Conservation (phyloP, 1,140 invertebrate genomes). For the Aphelinus certus region DNA sequence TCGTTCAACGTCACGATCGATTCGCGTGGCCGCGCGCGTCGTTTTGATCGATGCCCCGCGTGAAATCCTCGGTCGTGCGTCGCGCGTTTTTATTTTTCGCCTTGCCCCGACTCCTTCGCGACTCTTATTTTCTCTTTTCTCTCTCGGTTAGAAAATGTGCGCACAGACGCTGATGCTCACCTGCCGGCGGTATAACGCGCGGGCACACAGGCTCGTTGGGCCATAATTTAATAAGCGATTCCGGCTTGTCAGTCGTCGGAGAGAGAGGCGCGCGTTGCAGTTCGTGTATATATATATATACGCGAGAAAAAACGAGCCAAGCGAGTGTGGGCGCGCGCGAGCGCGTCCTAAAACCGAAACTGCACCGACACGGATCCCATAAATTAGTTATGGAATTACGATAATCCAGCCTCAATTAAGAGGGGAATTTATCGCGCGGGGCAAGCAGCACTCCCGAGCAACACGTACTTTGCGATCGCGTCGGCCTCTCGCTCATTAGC, state of each 20-base stretch:
- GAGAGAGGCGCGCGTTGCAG: background rate
- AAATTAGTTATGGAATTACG: constrained; percentile 61
- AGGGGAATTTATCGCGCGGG: constrained; percentile 59
- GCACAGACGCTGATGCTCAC: constrained; percentile 43
- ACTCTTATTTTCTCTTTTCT: background rate
- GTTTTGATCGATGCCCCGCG: constrained; percentile 14
- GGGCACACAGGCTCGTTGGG: constrained; percentile 46
- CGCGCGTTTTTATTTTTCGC: too few relatives aligned
- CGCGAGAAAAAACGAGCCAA: constrained; percentile 34
- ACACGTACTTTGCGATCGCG: too few relatives aligned
- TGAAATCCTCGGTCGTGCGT: constrained; percentile 20
- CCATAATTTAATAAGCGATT: constrained; percentile 60
- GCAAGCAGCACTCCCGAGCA: constrained; percentile 47
- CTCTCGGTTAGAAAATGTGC: constrained; percentile 9
- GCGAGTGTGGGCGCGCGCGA: constrained; percentile 23
- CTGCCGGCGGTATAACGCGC: constrained; percentile 40
- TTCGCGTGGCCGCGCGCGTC: background rate
- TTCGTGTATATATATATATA: background rate
- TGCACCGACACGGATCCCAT: constrained; percentile 44
- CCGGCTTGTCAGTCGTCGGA: constrained; percentile 48
- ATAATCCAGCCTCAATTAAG: constrained; percentile 64
- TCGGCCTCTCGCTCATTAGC: constrained; percentile 13
- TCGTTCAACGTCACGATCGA: background rate
- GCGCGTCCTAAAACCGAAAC: constrained; percentile 50
- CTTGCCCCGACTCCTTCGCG: background rate